Percentiles rank a stretch among this genome's conserved stretches.
phyloP scores from a whole-genome alignment of 2,888 invertebrate genomes.

The Anaspis maculata region DNA sequence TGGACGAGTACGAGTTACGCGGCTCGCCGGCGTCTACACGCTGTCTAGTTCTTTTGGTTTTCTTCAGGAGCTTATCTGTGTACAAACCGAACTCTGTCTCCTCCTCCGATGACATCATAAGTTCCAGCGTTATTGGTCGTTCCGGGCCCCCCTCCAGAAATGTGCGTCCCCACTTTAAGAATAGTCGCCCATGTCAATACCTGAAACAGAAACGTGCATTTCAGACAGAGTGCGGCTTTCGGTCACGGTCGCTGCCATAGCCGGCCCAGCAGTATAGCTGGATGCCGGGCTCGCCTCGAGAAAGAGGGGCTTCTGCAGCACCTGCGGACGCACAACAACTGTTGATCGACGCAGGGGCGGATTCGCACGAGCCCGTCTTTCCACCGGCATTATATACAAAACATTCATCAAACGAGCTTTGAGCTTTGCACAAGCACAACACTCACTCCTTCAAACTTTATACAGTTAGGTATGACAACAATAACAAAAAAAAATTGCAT shows the following conservation, averaged over 20 bases:
- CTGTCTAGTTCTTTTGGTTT: constrained; percentile 89
- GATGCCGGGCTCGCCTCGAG: too few relatives aligned
- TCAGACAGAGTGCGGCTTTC: too few relatives aligned
- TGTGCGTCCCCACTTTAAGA: constrained; percentile 48
- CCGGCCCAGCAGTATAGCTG: too few relatives aligned
- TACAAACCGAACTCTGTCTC: constrained; percentile 90
- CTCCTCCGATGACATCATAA: constrained; percentile 97
- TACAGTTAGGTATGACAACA: too few relatives aligned
- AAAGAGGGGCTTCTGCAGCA: too few relatives aligned
- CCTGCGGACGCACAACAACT: constrained; percentile 8
- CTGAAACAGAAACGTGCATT: constrained; percentile 30
- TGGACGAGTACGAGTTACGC: constrained; percentile 84
- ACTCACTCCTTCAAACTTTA: too few relatives aligned
- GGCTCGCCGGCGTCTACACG: constrained; percentile 94
- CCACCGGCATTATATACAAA: too few relatives aligned
- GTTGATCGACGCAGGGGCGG: constrained; percentile 6
- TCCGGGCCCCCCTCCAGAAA: constrained; percentile 54
- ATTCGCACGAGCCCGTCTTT: too few relatives aligned
- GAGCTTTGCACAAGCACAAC: too few relatives aligned
- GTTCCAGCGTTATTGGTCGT: constrained; percentile 75
- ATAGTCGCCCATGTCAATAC: constrained; percentile 45
- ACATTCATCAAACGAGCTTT: too few relatives aligned
- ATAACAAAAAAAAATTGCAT: too few relatives aligned
- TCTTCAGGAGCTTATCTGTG: constrained; percentile 87
- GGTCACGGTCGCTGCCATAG: too few relatives aligned